Evolutionary conservation across 2,888 invertebrate genomes (phyloP).

Genomic region (Dusona sp.): DNA sequence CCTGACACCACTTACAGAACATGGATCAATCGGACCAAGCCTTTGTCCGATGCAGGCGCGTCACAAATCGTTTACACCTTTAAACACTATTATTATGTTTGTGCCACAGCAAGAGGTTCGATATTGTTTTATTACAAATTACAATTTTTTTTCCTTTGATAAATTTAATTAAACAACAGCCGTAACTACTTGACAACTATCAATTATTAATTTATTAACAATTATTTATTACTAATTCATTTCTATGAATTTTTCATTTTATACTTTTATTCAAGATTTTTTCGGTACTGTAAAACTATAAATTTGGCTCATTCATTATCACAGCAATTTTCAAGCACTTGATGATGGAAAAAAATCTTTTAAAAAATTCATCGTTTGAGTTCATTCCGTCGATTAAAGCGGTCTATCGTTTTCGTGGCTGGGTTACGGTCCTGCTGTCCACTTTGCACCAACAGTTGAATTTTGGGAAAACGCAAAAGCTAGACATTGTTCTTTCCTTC

Average conservation of each 20-base stretch:
- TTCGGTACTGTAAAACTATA: not conserved
- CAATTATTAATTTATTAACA: not conserved
- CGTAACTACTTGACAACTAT: not conserved
- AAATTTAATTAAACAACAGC: not conserved
- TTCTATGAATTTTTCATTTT: not conserved
- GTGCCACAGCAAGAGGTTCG: constrained; percentile 99
- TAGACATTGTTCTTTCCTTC: too few relatives aligned
- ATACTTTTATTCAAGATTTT: not conserved
- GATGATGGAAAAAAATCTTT: not conserved
- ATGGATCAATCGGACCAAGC: constrained; percentile 56
- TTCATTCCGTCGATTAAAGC: too few relatives aligned
- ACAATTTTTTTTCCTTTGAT: not conserved
- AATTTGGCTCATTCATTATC: not conserved
- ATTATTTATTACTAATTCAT: not conserved
- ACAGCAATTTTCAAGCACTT: not conserved
- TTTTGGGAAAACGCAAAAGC: too few relatives aligned
- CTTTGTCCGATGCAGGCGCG: constrained; percentile 76
- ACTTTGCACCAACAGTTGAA: too few relatives aligned
- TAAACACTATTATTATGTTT: constrained; percentile 98
- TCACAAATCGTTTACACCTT: constrained; percentile 88
- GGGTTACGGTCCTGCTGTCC: too few relatives aligned
- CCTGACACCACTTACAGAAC: constrained; percentile 69
- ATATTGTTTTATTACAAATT: constrained; percentile 19
- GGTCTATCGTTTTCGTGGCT: too few relatives aligned
- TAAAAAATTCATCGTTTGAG: not conserved